Evolutionary conservation across 1,140 invertebrate genomes (phyloP), one percentile per base, ranked within the genome.

Genomic region (Drosophila suzukii): DNA sequence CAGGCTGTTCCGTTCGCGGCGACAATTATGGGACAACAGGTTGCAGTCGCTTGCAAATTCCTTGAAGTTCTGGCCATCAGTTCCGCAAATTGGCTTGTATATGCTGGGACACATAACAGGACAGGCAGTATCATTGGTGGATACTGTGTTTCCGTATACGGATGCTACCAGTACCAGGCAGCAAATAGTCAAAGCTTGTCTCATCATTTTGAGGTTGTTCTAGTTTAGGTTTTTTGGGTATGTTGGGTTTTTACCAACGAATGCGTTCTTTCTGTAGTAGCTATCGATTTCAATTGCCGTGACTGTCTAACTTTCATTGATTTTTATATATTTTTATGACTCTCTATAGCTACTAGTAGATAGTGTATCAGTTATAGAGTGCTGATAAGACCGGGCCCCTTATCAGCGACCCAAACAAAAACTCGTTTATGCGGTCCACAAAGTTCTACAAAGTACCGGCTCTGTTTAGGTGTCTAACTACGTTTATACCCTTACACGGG

Each of bases 31-130:
- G 38, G 73, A 62, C 61, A 81, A 54, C 4, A 92, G 51, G 34
- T 84, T 79, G 67, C 91, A 92, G 17, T 17, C 24, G 27, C 78
- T 92, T 51, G 71, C 77, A 20, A 92, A 92, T 36, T 91, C 81
- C 57, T 90, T 81, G 27, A 78, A 85, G n/a, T 78, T 75, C 46
- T 50, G 63, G 8, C 91, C 91, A 76, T 92, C 79, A 13, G 75
- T 71, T 27, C 63, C 91, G 20, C 91, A 92, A 17, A 89, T 67
- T 1, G 90, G 91, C 13, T 63, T 68, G 59, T 86, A 91, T 30
- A 92, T 50, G 41, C 60, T 47, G 6, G 84, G 62, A 50, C 91
- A 92, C 5, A 91, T 53, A 6, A 41, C 7, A 0, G 91, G 91
- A 15, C 91, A 92, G 39, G 68, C 89, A 8, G 75, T 76, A 5